phyloP scores from a whole-genome alignment of 1,140 invertebrate species.

The Thereuonema tuberculata region DNA sequence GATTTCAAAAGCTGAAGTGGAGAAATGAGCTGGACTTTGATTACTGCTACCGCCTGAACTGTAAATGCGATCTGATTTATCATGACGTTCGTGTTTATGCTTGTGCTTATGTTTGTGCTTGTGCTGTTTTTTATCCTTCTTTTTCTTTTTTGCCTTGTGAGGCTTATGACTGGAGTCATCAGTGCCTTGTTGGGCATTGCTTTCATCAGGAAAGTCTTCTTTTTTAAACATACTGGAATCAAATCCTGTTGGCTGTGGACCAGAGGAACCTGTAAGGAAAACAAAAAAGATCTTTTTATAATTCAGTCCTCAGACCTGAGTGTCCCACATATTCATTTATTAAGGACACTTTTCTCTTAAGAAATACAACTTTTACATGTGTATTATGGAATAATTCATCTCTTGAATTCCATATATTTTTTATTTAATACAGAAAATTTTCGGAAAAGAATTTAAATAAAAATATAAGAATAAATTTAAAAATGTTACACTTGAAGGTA shows the following conservation, averaged over 20 bases:
- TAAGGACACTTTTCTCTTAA: no score
- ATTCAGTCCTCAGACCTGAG: no score
- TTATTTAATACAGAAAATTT: no score
- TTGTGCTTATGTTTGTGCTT: constrained; percentile 28
- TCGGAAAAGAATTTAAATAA: no score
- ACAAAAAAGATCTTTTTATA: not conserved
- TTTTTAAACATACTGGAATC: constrained; percentile 10
- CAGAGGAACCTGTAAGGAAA: not conserved
- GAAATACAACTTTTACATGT: no score
- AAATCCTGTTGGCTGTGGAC: constrained; percentile 7
- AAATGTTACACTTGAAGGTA: no score
- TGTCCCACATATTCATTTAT: no score
- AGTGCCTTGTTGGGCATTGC: not conserved
- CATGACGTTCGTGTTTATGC: constrained; percentile 23
- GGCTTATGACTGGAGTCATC: constrained; percentile 14
- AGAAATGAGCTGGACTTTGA: constrained; percentile 16
- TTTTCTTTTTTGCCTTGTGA: constrained; percentile 30
- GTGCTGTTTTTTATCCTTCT: constrained; percentile 31
- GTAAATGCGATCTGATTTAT: constrained; percentile 15
- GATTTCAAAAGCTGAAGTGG: no score
- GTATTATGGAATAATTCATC: no score
- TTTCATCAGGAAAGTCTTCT: not conserved
- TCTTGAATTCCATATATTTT: no score
- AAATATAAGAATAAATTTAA: no score
- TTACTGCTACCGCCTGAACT: constrained; percentile 18